Percentiles rank a stretch among this genome's conserved stretches.
Conservation (phyloP, 2,888 invertebrate species). For the Zygothrica quintamaculata region DNA sequence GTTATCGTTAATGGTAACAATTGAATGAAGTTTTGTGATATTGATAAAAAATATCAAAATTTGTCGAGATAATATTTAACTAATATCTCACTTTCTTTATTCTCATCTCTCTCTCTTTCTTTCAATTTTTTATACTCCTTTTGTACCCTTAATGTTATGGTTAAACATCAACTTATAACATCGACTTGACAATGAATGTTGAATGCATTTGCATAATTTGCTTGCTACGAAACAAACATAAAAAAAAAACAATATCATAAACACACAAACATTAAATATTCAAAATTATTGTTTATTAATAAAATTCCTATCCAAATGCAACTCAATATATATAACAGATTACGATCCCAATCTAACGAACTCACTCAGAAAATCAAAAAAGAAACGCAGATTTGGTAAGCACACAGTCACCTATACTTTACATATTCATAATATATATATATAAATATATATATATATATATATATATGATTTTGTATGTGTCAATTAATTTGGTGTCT, state of each 20-base stretch:
- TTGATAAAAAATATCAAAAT: no score
- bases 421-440: conserved; percentile 32
- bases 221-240: conserved; percentile 18
- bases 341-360: conserved; percentile 84
- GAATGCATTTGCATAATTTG: conserved; percentile 61
- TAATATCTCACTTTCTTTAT: conserved; percentile 23
- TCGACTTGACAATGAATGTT: conserved; percentile 28
- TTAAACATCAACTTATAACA: conserved; percentile 12
- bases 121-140: conserved; percentile 33
- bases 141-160: conserved; percentile 46
- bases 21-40: conserved; percentile 13
- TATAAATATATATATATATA: no score
- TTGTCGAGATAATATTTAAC: conserved; percentile 14
- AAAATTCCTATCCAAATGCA: conserved; percentile 48
- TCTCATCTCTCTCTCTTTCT: conserved; percentile 35
- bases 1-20: not conserved
- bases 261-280: conserved; percentile 18
- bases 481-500: conserved; percentile 9
- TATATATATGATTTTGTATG: conserved; percentile 3
- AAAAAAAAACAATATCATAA: conserved; percentile 7
- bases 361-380: conserved; percentile 84
- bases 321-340: conserved; percentile 69
- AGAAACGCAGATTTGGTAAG: conserved; percentile 85
- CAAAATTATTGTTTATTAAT: conserved; percentile 37
- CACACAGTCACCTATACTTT: conserved; percentile 48